phyloP scores from a whole-genome alignment of 2,797 vertebrate genomes.

The Diplodus puntazzo region DNA sequence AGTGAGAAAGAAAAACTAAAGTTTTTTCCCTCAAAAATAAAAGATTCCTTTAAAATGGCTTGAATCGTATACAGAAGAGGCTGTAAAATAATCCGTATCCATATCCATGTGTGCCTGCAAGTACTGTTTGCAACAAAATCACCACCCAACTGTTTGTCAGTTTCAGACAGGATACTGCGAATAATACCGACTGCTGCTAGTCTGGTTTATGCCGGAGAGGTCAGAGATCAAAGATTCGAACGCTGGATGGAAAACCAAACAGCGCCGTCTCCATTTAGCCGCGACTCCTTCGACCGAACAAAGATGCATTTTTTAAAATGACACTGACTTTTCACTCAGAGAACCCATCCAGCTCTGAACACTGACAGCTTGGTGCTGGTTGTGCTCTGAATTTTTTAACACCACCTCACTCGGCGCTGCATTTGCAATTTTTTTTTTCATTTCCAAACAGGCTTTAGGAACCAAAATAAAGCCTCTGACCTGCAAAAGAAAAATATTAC shows the following conservation, averaged over 20 bases:
- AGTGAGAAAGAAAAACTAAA: not conserved
- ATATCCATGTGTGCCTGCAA: not conserved
- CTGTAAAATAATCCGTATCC: not conserved
- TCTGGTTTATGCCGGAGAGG: not conserved
- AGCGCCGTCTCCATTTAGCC: not conserved
- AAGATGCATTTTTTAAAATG: constrained; percentile 41
- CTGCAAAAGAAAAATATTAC: constrained; percentile 14
- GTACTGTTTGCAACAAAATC: not conserved
- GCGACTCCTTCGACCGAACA: constrained; percentile 4
- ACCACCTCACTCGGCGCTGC: not conserved
- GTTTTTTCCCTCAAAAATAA: not conserved
- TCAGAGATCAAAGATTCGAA: constrained; percentile 28
- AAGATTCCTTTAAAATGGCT: not conserved
- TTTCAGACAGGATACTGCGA: not conserved
- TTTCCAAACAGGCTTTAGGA: constrained; percentile 43
- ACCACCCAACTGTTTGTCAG: not conserved
- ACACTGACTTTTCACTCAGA: constrained; percentile 19
- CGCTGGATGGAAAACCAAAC: constrained; percentile 28
- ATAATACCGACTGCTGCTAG: constrained; percentile 4
- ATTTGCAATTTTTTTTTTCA: not conserved
- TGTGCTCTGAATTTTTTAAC: constrained; percentile 43
- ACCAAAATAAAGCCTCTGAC: constrained; percentile 26
- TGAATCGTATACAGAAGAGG: not conserved
- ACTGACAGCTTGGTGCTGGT: not conserved
- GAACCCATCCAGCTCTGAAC: constrained; percentile 15